A percentile compares a stretch with the other conserved stretches of the same genome.
These are phyloP conservation scores for Gryllus longicercus DNA, from an alignment of 2,888 invertebrate species.

Conservation along the genomic window DNA sequence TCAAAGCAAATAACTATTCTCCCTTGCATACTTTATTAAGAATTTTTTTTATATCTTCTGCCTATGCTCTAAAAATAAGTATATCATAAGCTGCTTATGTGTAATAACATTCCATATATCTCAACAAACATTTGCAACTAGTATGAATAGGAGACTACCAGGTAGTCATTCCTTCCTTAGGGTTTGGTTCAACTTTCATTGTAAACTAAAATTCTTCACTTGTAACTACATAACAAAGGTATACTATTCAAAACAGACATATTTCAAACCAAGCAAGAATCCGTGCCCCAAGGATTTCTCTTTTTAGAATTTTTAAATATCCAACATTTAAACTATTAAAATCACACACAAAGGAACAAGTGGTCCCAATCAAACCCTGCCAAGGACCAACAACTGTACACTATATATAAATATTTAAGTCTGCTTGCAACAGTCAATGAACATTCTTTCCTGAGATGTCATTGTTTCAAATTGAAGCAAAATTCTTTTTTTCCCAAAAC, in stretches of 20 bases:
- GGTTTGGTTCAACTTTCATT: not conserved
- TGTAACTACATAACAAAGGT: not conserved
- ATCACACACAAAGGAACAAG: constrained; percentile 27
- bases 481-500: not conserved
- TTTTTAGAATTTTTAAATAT: not conserved
- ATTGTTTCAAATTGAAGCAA: not conserved
- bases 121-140: constrained; percentile 11
- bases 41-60: not conserved
- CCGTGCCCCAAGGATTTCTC: not conserved
- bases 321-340: constrained; percentile 22
- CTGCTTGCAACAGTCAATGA: constrained; percentile 17
- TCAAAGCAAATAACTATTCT: constrained; percentile 11
- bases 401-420: constrained; percentile 18
- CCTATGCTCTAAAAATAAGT: constrained; percentile 17
- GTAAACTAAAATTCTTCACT: not conserved
- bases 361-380: constrained; percentile 37
- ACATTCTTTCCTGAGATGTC: constrained; percentile 17
- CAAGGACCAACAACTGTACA: constrained; percentile 25
- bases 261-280: not conserved
- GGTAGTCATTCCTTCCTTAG: not conserved
- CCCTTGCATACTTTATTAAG: not conserved
- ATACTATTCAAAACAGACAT: not conserved
- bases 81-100: constrained; percentile 4
- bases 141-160: not conserved
- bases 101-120: constrained; percentile 6